These are phyloP conservation scores for Diplodus sargus DNA, from an alignment of 2,797 vertebrate species.

Conservation along the genomic window DNA sequence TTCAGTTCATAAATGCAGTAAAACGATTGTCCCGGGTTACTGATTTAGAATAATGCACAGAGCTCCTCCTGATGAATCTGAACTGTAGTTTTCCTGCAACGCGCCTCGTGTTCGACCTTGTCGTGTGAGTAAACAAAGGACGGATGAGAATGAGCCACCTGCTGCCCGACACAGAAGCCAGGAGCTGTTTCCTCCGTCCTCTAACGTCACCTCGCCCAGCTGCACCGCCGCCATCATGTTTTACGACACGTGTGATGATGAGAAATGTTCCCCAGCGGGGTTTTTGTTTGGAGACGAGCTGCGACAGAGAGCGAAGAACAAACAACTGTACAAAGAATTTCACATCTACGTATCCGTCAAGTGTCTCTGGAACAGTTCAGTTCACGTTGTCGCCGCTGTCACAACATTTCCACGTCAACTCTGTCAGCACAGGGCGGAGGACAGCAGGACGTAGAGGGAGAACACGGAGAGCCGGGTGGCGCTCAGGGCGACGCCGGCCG, in stretches of 20 bases:
- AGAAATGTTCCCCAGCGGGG: background rate
- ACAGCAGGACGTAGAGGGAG: conserved; percentile 24
- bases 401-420: background rate
- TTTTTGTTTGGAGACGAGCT: background rate
- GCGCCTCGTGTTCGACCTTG: conserved; percentile 31
- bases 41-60: conserved; percentile 3
- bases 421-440: conserved; percentile 70
- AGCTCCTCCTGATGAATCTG: conserved; percentile 12
- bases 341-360: conserved; percentile 16
- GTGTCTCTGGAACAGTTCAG: conserved; percentile 25
- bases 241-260: background rate
- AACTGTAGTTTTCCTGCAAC: background rate
- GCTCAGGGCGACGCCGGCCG: conserved; percentile 28
- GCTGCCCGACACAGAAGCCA: conserved; percentile 24
- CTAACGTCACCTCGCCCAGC: conserved; percentile 1
- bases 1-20: conserved; percentile 11
- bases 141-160: conserved; percentile 24
- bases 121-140: conserved; percentile 23
- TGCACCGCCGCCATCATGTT: conserved; percentile 1
- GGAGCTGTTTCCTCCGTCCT: conserved; percentile 32
- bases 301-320: conserved; percentile 30
- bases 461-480: conserved; percentile 3
- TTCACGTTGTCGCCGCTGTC: background rate
- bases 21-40: background rate
- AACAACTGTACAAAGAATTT: conserved; percentile 32